Evolutionary conservation across 1,140 invertebrate genomes (phyloP).

Genomic region (Drosophila mauritiana): DNA sequence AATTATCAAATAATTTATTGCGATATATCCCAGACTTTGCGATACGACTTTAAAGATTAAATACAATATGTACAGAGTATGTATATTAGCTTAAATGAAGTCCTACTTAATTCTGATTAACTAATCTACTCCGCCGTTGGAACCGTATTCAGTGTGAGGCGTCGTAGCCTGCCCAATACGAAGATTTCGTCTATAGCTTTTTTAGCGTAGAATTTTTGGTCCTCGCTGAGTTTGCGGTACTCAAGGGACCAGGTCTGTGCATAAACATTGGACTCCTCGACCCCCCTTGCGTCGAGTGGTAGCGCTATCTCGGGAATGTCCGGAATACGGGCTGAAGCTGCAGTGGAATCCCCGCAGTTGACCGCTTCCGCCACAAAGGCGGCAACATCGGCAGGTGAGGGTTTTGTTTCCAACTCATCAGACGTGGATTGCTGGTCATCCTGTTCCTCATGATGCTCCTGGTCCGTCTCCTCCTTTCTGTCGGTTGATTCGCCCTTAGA

Average conservation of each 20-base stretch:
- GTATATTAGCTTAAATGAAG: constrained; percentile 2
- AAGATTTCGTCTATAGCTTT: constrained; percentile 71
- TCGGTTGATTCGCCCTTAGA: constrained; percentile 20
- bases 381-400: constrained; percentile 27
- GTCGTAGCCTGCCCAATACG: constrained; percentile 60
- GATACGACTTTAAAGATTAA: background rate
- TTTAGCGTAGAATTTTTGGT: constrained; percentile 69
- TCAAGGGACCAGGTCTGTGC: constrained; percentile 68
- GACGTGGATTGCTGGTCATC: constrained; percentile 14
- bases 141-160: constrained; percentile 62
- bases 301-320: constrained; percentile 14
- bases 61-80: constrained; percentile 4
- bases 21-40: background rate
- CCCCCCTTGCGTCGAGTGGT: constrained; percentile 35
- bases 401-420: constrained; percentile 55
- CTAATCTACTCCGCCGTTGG: constrained; percentile 32
- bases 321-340: background rate
- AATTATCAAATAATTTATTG: background rate
- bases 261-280: constrained; percentile 58
- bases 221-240: constrained; percentile 65
- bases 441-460: constrained; percentile 33
- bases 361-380: constrained; percentile 25
- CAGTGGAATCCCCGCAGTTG: background rate
- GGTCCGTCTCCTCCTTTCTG: constrained; percentile 15
- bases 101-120: constrained; percentile 1